These are phyloP conservation scores for Galleria mellonella DNA, from an alignment of 1,140 invertebrate species.

Conservation along the genomic window DNA sequence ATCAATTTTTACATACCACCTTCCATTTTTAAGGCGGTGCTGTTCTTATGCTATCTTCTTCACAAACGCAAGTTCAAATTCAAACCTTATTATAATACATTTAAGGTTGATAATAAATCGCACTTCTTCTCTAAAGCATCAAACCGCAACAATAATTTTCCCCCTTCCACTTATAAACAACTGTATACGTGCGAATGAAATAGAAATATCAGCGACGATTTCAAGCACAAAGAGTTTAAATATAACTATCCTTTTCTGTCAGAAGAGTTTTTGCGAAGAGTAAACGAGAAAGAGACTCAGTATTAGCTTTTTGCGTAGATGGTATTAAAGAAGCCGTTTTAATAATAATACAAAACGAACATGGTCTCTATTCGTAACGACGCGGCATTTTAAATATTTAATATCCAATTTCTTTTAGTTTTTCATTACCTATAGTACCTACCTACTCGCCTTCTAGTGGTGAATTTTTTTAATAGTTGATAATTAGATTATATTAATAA, in stretches of 20 bases:
- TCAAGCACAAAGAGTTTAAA: constrained; percentile 5
- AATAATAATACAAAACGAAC: constrained; percentile 67
- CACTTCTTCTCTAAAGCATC: constrained; percentile 18
- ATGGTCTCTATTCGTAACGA: constrained; percentile 58
- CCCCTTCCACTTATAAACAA: constrained; percentile 40
- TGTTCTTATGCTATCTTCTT: constrained; percentile 50
- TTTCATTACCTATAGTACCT: constrained; percentile 31
- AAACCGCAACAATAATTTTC: constrained; percentile 43
- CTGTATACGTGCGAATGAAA: constrained; percentile 43
- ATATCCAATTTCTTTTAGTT: constrained; percentile 67
- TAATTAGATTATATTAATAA: constrained; percentile 40
- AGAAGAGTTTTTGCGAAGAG: constrained; percentile 23
- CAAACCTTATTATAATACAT: constrained; percentile 7
- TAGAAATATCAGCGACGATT: constrained; percentile 19
- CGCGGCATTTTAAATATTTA: constrained; percentile 69
- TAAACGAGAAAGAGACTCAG: constrained; percentile 30
- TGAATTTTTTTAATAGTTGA: constrained; percentile 34
- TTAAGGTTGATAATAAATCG: constrained; percentile 20
- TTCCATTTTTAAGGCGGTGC: constrained; percentile 74
- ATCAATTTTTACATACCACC: constrained; percentile 75
- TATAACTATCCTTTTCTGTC: constrained; percentile 31
- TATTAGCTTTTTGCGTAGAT: constrained; percentile 24
- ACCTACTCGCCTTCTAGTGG: too few species aligned
- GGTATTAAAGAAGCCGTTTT: constrained; percentile 61
- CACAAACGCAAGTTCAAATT: constrained; percentile 7